These are phyloP conservation scores for Xiphias gladius DNA, from an alignment of 2,113 vertebrate species.

Conservation along the genomic window DNA sequence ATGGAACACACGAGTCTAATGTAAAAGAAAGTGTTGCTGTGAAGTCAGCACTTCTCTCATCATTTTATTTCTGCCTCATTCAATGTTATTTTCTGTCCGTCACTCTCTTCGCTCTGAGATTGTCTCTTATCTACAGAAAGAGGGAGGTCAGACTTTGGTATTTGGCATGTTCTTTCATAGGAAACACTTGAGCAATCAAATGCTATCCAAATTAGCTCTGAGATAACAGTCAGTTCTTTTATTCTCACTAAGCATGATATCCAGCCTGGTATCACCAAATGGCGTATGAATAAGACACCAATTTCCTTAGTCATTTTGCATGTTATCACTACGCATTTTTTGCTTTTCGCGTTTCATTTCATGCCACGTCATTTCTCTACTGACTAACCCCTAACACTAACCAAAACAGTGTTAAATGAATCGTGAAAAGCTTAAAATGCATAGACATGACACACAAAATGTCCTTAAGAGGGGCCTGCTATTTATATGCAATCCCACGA, in stretches of 20 bases:
- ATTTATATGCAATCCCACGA: too few species aligned
- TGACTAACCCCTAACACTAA: too few species aligned
- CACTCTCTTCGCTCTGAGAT: not conserved
- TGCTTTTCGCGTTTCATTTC: too few species aligned
- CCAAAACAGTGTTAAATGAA: too few species aligned
- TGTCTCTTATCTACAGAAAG: constrained; percentile 60
- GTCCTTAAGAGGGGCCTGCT: too few species aligned
- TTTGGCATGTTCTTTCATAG: constrained; percentile 9
- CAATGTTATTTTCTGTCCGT: constrained; percentile 16
- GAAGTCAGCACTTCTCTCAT: constrained; percentile 61
- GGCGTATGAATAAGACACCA: not conserved
- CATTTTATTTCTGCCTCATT: constrained; percentile 31
- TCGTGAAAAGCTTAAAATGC: too few species aligned
- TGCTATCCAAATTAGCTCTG: constrained; percentile 32
- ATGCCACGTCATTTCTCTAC: too few species aligned
- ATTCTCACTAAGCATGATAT: constrained; percentile 21
- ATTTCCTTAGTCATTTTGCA: too few species aligned
- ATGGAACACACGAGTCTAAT: constrained; percentile 30
- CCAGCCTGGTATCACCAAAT: not conserved
- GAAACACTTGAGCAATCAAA: constrained; percentile 48
- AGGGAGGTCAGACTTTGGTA: constrained; percentile 25
- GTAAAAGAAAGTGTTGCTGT: constrained; percentile 46
- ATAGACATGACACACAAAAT: too few species aligned
- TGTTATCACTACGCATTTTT: too few species aligned
- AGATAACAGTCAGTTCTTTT: constrained; percentile 47